These are phyloP conservation scores for Chironomus striatipennis DNA, from an alignment of 1,140 invertebrate genomes.

Conservation along the genomic window DNA sequence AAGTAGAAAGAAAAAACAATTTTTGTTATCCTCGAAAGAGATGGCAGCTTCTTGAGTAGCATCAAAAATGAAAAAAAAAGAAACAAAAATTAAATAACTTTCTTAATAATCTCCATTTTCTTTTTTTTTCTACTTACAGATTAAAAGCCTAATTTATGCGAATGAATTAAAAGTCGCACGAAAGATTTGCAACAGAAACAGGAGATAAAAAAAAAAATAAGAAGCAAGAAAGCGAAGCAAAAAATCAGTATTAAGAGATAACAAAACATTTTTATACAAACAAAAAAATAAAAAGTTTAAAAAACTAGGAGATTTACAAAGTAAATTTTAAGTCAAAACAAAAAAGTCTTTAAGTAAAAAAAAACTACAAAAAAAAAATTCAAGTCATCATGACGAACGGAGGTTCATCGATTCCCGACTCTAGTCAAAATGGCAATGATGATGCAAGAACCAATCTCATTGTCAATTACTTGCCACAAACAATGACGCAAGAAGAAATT, in stretches of 20 bases:
- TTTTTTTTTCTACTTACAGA: not conserved
- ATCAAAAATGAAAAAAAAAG: not conserved
- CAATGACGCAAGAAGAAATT: constrained; percentile 99
- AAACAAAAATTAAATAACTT: not conserved
- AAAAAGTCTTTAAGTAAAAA: not conserved
- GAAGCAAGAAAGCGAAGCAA: not conserved
- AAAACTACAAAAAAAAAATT: not conserved
- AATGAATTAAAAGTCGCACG: not conserved
- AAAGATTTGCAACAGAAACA: not conserved
- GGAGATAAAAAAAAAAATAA: not conserved
- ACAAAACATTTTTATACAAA: constrained; percentile 19
- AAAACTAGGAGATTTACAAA: constrained; percentile 19
- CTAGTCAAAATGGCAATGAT: constrained; percentile 51
- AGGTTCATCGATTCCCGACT: constrained; percentile 1
- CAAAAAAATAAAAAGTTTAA: too few species aligned
- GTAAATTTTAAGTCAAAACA: constrained; percentile 16
- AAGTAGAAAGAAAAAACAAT: too few species aligned
- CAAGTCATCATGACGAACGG: not conserved
- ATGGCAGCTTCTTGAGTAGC: too few species aligned
- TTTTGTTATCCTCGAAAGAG: too few species aligned
- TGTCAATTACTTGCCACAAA: constrained; percentile 98
- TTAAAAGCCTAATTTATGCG: constrained; percentile 6
- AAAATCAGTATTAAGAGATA: constrained; percentile 21
- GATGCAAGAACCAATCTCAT: constrained; percentile 98
- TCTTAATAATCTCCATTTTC: constrained; percentile 6